Percentiles rank a stretch among this genome's conserved stretches.
These are phyloP conservation scores for Lingula anatina DNA, from an alignment of 2,888 invertebrate species.

Conservation along the genomic window DNA sequence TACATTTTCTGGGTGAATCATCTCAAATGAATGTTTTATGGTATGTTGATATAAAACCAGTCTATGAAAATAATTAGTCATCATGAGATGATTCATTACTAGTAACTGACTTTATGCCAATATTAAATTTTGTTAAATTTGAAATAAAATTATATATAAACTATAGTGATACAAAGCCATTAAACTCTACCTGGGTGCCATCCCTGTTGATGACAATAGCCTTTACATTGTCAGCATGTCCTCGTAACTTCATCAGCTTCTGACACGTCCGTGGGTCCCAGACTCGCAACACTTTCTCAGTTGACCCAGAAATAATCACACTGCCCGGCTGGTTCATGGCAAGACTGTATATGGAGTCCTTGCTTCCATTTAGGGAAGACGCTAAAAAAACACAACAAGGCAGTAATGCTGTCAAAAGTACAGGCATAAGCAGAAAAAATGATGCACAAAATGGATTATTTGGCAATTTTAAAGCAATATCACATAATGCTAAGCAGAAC, in stretches of 20 bases:
- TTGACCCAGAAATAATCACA: slow-evolving; percentile 82
- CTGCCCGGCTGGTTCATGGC: slow-evolving; percentile 97
- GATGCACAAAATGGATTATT: no score
- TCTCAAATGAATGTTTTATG: no score
- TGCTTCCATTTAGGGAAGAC: slow-evolving; percentile 91
- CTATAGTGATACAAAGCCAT: no score
- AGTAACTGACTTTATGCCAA: no score
- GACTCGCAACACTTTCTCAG: slow-evolving; percentile 69
- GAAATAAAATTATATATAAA: no score
- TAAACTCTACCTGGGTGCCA: slow-evolving; percentile 63
- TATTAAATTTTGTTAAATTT: no score
- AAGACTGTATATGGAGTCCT: slow-evolving; percentile 96
- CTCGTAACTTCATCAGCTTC: slow-evolving; percentile 91
- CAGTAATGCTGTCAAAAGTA: slow-evolving; percentile 12
- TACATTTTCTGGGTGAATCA: no score
- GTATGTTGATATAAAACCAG: no score
- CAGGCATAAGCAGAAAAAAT: slow-evolving; percentile 11
- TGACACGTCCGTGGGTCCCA: slow-evolving; percentile 97
- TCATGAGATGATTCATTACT: no score
- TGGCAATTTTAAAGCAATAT: neutral
- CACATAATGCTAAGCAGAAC: neutral
- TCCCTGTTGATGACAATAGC: slow-evolving; percentile 91
- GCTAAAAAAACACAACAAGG: slow-evolving; percentile 57
- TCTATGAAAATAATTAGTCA: no score
- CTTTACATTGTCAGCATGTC: slow-evolving; percentile 96